These are phyloP conservation scores for Asobara japonica DNA, from an alignment of 1,140 invertebrate species.

Conservation along the genomic window DNA sequence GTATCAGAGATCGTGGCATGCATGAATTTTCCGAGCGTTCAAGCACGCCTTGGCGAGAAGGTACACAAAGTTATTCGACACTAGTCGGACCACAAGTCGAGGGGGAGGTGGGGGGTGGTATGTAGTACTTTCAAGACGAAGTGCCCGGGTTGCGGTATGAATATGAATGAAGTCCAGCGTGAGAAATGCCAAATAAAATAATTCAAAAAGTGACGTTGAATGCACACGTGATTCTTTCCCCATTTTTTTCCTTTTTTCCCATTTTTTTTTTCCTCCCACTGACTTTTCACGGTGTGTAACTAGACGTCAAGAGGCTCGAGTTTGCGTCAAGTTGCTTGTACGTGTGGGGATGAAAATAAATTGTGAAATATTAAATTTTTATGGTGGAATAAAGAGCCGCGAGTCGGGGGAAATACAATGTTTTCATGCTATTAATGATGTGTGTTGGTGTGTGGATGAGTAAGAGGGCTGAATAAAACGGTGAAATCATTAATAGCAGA, in stretches of 20 bases:
- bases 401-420: neutral
- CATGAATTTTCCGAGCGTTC: neutral
- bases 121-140: conserved; percentile 43
- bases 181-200: conserved; percentile 55
- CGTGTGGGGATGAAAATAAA: conserved; percentile 23
- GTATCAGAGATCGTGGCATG: conserved; percentile 11
- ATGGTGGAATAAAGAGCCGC: neutral
- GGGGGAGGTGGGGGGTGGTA: neutral
- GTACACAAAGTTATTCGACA: conserved; percentile 33
- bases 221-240: conserved; percentile 21
- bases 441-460: neutral
- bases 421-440: conserved; percentile 3
- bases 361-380: conserved; percentile 17
- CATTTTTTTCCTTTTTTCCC: conserved; percentile 1
- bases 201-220: conserved; percentile 31
- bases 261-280: neutral
- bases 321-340: conserved; percentile 22
- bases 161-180: conserved; percentile 52
- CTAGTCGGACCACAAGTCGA: conserved; percentile 2
- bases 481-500: neutral
- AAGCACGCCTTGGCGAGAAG: neutral
- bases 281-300: conserved; percentile 17
- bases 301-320: conserved; percentile 19
- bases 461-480: neutral
- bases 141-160: conserved; percentile 49